phyloP scores from a whole-genome alignment of 2,888 invertebrate species.

The Callinectes sapidus region DNA sequence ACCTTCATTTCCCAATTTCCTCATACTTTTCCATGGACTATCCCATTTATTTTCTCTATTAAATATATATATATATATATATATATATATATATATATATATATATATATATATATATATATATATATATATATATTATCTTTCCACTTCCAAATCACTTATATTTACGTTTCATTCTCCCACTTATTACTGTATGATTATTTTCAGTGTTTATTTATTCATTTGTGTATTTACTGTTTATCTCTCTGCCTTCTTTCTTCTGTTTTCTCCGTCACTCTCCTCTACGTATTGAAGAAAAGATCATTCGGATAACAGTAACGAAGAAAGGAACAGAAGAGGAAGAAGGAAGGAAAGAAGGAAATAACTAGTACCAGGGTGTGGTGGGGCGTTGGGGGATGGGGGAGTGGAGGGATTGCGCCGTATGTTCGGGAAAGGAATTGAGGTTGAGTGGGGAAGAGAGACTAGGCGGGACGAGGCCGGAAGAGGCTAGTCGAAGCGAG shows the following conservation, averaged over 20 bases:
- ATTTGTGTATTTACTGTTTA: neutral
- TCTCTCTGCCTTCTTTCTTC: neutral
- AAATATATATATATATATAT: too few species aligned
- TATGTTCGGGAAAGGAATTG: neutral
- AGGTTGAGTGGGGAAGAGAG: neutral
- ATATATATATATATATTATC: too few species aligned
- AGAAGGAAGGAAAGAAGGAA: neutral
- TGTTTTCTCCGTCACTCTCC: neutral
- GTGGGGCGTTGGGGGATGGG: neutral
- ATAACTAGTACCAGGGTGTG: neutral
- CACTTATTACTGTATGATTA: neutral
- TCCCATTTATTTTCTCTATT: neutral
- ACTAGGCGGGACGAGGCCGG: neutral
- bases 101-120: too few species aligned
- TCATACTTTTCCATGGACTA: neutral
- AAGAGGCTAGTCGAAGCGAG: neutral
- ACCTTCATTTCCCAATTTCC: neutral
- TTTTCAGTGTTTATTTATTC: neutral
- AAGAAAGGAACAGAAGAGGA: neutral
- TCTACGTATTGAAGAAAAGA: neutral
- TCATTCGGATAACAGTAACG: neutral
- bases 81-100: too few species aligned
- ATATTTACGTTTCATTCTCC: neutral
- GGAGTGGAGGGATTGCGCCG: neutral
- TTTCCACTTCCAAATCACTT: neutral